Percentiles rank a stretch among this genome's conserved stretches.
Conservation (phyloP, 1,140 invertebrate species). For the Procambarus virginalis region DNA sequence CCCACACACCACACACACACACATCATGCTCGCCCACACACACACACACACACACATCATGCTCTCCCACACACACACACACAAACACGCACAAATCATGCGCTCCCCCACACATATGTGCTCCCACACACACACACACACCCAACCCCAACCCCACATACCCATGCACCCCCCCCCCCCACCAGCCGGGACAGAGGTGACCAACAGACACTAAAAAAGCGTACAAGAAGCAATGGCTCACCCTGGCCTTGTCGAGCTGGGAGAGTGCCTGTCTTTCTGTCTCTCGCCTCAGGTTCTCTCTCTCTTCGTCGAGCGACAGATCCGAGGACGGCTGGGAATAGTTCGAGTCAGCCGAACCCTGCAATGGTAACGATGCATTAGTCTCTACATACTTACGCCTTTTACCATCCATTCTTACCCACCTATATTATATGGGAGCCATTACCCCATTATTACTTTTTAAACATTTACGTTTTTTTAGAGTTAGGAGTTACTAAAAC, state of each 20-base stretch:
- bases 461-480: too few species aligned
- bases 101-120: too few species aligned
- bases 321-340: constrained; percentile 99
- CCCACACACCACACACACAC: constrained; percentile 1
- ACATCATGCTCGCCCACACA: not conserved
- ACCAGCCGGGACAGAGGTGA: not conserved
- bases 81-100: too few species aligned
- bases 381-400: too few species aligned
- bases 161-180: not conserved
- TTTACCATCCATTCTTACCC: too few species aligned
- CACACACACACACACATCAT: not conserved
- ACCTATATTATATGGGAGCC: too few species aligned
- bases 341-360: constrained; percentile 99
- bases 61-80: not conserved
- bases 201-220: not conserved
- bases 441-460: too few species aligned
- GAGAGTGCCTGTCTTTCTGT: constrained; percentile 97
- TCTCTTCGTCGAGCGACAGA: constrained; percentile 98
- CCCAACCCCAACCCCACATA: not conserved
- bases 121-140: too few species aligned
- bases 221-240: constrained; percentile 74
- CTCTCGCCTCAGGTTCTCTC: constrained; percentile 95
- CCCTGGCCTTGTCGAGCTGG: constrained; percentile 98
- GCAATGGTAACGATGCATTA: constrained; percentile 63
- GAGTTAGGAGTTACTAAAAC: too few species aligned